Base-by-base conservation (phyloP, 2,113 vertebrate species). In the Archocentrus centrarchus region DNA sequence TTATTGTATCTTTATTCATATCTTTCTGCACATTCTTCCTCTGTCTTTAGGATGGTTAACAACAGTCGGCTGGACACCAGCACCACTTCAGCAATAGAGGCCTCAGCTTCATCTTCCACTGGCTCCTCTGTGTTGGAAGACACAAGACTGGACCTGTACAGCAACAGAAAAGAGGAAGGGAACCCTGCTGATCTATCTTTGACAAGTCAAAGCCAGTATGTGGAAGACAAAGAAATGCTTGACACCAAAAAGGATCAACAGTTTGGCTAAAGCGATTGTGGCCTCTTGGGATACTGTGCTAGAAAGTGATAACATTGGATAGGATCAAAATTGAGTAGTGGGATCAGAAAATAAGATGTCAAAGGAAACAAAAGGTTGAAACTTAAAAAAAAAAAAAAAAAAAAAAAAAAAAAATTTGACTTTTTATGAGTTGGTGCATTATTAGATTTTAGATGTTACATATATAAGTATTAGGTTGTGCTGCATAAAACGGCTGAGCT, bases 31-130 rank as follows among this genome's bases (percentile, higher is more conserved):
- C 39, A 1, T 66, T 27, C 37, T 35, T 77, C 35, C 7, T 80
- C 75, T 62, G 30, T 81, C 73, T 82, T 50, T 77, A 99, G 98
- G 97, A 96, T 95, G 47, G 93, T 99, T 91, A 96, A 94, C 7
- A 97, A 95, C 91, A 93, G 76, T 77, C 87, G 68, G 58, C 84
- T 37, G 63, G 95, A 96, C 80, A 80, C 77, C 82, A 91, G 94
- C 92, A 79, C 88, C 68, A 68, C 89, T 57, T 89, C 94, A 66
- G 79, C 88, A 78, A 44, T 82, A 27, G 94, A 94, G 37, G 79
- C 89, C 73, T 85, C 94, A 5, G 88, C 86, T 57, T 87, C 91
- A 53, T 91, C 92, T 64, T 92, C 93, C 68, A 86, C 89, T 27
- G 79, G 87, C 84, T 88, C 94, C 24, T 90, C 91, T 13, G 73